Percentiles rank a stretch among this genome's conserved stretches.
Evolutionary conservation across 2,113 vertebrate genomes (phyloP).

Genomic region (Barbus barbus): DNA sequence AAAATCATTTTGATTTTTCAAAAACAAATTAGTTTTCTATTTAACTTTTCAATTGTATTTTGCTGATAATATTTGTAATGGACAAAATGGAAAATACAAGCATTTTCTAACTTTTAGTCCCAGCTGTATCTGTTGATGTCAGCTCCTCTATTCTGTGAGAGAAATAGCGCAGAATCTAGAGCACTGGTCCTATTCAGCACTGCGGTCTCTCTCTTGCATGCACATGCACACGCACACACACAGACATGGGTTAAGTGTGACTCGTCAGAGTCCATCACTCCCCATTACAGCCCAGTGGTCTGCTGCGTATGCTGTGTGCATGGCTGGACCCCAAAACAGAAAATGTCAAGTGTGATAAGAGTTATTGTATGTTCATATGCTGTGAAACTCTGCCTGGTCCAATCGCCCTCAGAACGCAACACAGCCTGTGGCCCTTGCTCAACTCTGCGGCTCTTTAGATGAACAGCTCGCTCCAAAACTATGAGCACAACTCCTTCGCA

Average conservation of each 20-base stretch:
- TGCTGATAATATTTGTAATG: too few species aligned
- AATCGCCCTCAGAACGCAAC: conserved; percentile 39
- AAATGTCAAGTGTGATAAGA: conserved; percentile 77
- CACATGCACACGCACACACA: conserved; percentile 5
- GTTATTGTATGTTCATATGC: conserved; percentile 64
- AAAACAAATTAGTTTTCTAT: too few species aligned
- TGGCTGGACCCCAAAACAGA: conserved; percentile 69
- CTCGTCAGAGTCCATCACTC: conserved; percentile 71
- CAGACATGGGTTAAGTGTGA: conserved; percentile 52
- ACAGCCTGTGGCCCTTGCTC: neutral
- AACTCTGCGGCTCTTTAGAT: conserved; percentile 14
- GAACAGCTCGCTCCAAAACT: neutral
- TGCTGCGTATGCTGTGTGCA: conserved; percentile 68
- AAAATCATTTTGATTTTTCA: neutral
- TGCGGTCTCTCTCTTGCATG: neutral
- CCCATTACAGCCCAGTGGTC: conserved; percentile 67
- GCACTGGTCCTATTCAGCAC: neutral
- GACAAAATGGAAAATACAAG: neutral
- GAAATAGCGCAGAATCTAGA: neutral
- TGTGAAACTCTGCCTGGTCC: conserved; percentile 66
- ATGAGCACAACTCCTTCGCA: conserved; percentile 9
- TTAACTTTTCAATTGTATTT: too few species aligned
- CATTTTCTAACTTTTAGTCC: neutral
- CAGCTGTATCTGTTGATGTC: neutral
- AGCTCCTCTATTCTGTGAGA: neutral